A percentile compares a stretch with the other conserved stretches of the same genome.
Conservation (phyloP, 1,140 invertebrate genomes). For the Propsilocerus akamusi region DNA sequence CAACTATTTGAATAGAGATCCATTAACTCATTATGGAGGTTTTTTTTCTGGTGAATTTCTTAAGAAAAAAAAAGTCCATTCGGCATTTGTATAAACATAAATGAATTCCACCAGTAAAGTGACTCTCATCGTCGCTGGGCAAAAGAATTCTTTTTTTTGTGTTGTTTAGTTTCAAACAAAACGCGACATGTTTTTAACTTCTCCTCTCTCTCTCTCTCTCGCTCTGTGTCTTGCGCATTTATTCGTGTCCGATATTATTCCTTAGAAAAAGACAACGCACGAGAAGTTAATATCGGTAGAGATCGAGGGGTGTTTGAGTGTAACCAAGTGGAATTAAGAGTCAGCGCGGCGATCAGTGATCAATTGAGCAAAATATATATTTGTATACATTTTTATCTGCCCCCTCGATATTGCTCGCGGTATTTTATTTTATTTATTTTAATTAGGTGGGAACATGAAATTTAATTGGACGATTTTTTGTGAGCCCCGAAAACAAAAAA, state of each 20-base stretch:
- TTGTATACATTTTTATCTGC: no score
- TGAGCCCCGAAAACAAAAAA: no score
- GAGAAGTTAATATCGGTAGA: no score
- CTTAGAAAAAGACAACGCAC: no score
- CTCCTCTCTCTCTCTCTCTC: background rate
- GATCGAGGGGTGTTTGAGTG: no score
- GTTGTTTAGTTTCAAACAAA: conserved; percentile 3
- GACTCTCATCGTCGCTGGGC: background rate
- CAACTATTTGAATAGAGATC: conserved; percentile 2
- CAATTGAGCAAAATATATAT: no score
- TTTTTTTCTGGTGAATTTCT: conserved; percentile 2
- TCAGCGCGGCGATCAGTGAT: no score
- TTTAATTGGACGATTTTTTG: conserved; percentile 4
- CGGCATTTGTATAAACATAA: background rate
- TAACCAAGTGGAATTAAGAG: no score
- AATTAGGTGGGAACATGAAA: conserved; percentile 3
- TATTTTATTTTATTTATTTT: conserved; percentile 3
- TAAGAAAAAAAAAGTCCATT: conserved; percentile 1
- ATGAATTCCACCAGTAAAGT: background rate
- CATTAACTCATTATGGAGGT: background rate
- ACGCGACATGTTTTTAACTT: conserved; percentile 3
- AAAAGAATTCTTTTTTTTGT: conserved; percentile 1
- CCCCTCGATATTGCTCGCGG: no score
- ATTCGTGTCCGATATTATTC: no score
- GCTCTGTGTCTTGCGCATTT: background rate